Base-by-base conservation (phyloP, 2,113 vertebrate species). In the Meriones unguiculatus region DNA sequence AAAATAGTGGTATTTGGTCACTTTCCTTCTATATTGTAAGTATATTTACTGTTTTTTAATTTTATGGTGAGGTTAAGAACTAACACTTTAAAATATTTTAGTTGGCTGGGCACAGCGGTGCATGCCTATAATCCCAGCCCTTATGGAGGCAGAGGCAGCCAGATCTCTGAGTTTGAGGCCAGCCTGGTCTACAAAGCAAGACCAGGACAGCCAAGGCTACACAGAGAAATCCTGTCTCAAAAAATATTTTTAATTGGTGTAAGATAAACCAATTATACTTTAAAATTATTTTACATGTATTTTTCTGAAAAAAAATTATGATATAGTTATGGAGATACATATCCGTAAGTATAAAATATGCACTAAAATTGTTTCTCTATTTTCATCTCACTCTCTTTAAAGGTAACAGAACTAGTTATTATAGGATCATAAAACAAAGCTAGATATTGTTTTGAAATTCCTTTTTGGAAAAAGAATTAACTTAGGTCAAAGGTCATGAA, bases 1-100 rank as follows among this genome's bases (percentile, higher is more conserved):
- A 91, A 91, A 91, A 91, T 22, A 91, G 76, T 70, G 89, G 89
- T 64, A 70, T 91, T 69, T 91, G 76, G 89, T 91, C 89, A 41
- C 54, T 91, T 91, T 91, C 62, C 76, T 81, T 91, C 50, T 91
- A 70, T 91, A 8, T 81, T 91, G 89, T 91, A 81, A 91, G 77
- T 81, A 81, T 70, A 5, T 0, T 59, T 73, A 64, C 28, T 62
- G 52, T n/a, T 57, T 81, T 80, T 80, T 81, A 81, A 22, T 81
- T 57, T 81, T 57, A 20, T 22, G 52, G 10, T 78, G 15, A 32
- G 10, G 7, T 80, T 93, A 25, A 46, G 65, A 62, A 11, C 77
- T 57, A 25, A 28, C 50, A n/a, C n/a, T 70, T 38, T 72, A 72
- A 38, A 46, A 46, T 46, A 46, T 46, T 46, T 46, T 46, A 46